A percentile compares a stretch with the other conserved stretches of the same genome.
phyloP scores from a whole-genome alignment of 2,888 invertebrate genomes.

The Drosophila koepferae region DNA sequence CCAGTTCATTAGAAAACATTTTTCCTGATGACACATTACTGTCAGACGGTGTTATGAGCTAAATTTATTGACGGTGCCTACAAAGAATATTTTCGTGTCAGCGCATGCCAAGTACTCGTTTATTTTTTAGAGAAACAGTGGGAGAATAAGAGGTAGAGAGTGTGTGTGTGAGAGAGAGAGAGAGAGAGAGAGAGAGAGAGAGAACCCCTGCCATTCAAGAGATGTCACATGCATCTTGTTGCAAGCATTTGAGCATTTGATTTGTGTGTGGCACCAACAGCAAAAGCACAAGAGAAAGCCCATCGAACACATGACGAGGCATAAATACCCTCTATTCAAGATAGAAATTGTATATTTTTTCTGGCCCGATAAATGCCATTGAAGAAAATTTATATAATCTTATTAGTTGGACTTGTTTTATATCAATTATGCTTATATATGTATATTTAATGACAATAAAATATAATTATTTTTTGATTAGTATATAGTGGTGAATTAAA shows the following conservation, averaged over 20 bases:
- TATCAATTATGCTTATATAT: neutral
- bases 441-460: neutral
- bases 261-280: slow-evolving; percentile 54
- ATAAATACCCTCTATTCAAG: slow-evolving; percentile 48
- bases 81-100: slow-evolving; percentile 71
- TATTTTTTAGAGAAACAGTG: slow-evolving; percentile 18
- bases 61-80: slow-evolving; percentile 72
- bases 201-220: slow-evolving; percentile 18
- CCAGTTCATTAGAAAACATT: slow-evolving; percentile 68
- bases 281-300: slow-evolving; percentile 23
- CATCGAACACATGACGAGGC: slow-evolving; percentile 37
- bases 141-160: neutral
- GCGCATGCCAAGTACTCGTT: slow-evolving; percentile 69
- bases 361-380: slow-evolving; percentile 4
- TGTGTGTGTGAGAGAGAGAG: neutral
- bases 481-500: neutral
- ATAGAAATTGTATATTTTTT: slow-evolving; percentile 4
- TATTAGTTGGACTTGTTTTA: neutral
- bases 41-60: slow-evolving; percentile 73
- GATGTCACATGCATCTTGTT: slow-evolving; percentile 59
- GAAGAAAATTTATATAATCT: slow-evolving; percentile 3
- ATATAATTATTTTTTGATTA: neutral
- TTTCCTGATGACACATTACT: slow-evolving; percentile 77
- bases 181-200: neutral
- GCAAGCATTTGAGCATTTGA: slow-evolving; percentile 61